These are phyloP conservation scores for Aldrovandia affinis DNA, from an alignment of 2,797 vertebrate genomes.

Conservation along the genomic window DNA sequence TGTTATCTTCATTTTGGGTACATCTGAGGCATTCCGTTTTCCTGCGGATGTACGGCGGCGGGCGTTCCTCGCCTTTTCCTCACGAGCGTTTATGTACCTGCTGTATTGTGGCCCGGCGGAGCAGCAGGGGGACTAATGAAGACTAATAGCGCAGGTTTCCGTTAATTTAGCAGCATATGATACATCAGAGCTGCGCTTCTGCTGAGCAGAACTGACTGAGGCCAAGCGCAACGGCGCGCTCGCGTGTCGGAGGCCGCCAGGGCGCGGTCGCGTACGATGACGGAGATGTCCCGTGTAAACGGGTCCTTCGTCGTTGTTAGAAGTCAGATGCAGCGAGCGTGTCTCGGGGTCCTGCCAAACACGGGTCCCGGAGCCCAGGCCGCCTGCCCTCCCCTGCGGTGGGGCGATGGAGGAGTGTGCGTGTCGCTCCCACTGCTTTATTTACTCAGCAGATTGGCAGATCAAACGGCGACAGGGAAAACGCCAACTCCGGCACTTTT, in stretches of 20 bases:
- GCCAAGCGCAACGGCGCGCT: not conserved
- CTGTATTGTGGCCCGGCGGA: not conserved
- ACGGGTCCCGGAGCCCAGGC: not conserved
- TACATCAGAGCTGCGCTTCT: not conserved
- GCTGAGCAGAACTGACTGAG: not conserved
- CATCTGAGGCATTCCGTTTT: not conserved
- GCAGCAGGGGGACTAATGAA: not conserved
- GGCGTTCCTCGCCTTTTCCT: not conserved
- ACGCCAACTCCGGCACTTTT: conserved; percentile 50
- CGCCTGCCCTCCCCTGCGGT: not conserved
- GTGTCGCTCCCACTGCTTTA: conserved; percentile 25
- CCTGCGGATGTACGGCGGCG: not conserved
- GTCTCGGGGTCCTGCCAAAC: not conserved
- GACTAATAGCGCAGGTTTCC: conserved; percentile 7
- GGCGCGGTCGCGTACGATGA: not conserved
- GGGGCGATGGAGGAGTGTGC: not conserved
- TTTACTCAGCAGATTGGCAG: conserved; percentile 60
- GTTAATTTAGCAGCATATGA: not conserved
- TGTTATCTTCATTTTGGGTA: not conserved
- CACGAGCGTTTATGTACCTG: not conserved
- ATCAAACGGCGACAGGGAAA: conserved; percentile 57
- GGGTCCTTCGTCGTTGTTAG: not conserved
- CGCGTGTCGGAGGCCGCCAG: not conserved
- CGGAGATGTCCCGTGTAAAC: not conserved
- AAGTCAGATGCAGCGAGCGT: not conserved